Evolutionary conservation across 2,797 vertebrate genomes (phyloP).

Genomic region (Miichthys miiuy): DNA sequence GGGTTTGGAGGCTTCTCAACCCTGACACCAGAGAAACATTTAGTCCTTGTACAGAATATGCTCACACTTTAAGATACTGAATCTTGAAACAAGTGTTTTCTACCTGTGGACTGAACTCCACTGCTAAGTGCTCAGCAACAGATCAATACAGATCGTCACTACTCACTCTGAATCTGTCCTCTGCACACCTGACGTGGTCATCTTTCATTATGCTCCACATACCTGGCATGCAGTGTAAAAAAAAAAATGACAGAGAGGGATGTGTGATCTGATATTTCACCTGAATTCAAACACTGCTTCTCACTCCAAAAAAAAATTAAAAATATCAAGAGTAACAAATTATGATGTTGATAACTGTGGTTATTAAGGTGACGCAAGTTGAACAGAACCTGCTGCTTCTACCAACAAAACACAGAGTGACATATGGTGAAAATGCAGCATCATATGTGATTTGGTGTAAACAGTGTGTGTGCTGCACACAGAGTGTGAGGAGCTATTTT

Average conservation of each 20-base stretch:
- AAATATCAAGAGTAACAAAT: slow-evolving; percentile 17
- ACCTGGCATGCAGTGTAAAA: not conserved
- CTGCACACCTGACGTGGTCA: slow-evolving; percentile 5
- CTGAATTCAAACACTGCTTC: slow-evolving; percentile 11
- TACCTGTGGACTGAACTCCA: not conserved
- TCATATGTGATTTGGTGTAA: slow-evolving; percentile 54
- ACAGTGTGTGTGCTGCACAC: slow-evolving; percentile 29
- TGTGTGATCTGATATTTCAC: slow-evolving; percentile 35
- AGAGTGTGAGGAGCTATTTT: slow-evolving; percentile 58
- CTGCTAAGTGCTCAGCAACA: slow-evolving; percentile 6
- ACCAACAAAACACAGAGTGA: slow-evolving; percentile 24
- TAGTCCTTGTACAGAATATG: not conserved
- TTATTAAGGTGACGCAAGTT: slow-evolving; percentile 31
- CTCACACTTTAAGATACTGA: not conserved
- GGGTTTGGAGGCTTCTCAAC: not conserved
- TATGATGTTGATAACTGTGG: slow-evolving; percentile 40
- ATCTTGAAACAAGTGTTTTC: not conserved
- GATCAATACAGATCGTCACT: not conserved
- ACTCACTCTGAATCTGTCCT: slow-evolving; percentile 1
- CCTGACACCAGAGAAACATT: not conserved
- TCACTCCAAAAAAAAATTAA: slow-evolving; percentile 7
- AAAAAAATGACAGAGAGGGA: not conserved
- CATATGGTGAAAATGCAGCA: slow-evolving; percentile 37
- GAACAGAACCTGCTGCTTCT: slow-evolving; percentile 20
- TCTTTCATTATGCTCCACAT: slow-evolving; percentile 12